Evolutionary conservation across 53 echinoderm and acorn worm species (phyloP).

Genomic region (Apostichopus leukothele): DNA sequence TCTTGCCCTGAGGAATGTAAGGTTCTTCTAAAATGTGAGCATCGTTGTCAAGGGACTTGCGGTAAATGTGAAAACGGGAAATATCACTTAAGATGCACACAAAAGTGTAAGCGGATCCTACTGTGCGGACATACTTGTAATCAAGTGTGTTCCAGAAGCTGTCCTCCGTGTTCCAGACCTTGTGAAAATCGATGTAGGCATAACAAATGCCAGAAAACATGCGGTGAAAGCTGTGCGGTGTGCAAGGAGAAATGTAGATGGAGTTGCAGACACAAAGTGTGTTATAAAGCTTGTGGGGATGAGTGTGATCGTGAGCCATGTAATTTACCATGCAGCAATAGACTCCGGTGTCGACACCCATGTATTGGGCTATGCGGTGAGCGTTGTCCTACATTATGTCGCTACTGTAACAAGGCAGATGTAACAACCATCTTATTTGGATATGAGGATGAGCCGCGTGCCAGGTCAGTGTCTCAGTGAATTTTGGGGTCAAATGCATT

Average conservation of each 20-base stretch:
- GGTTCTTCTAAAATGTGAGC: constrained; percentile 55
- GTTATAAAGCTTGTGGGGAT: constrained; percentile 52
- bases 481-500: too few species aligned
- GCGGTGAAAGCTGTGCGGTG: constrained; percentile 50
- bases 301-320: constrained; percentile 50
- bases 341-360: constrained; percentile 55
- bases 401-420: constrained; percentile 60
- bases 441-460: constrained; percentile 61
- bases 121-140: constrained; percentile 72
- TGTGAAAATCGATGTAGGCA: constrained; percentile 59
- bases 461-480: constrained; percentile 47
- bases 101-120: constrained; percentile 57
- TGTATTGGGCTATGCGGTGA: constrained; percentile 94
- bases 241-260: constrained; percentile 61
- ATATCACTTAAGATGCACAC: constrained; percentile 49
- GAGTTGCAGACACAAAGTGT: constrained; percentile 56
- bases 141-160: constrained; percentile 54
- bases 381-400: constrained; percentile 71
- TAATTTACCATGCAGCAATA: constrained; percentile 53
- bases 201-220: constrained; percentile 50
- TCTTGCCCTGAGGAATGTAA: constrained; percentile 47
- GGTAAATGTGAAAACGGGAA: constrained; percentile 48
- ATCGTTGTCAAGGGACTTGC: constrained; percentile 71
- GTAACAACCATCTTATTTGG: constrained; percentile 65
- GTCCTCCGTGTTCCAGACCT: constrained; percentile 56